Evolutionary conservation across 2,888 invertebrate species (phyloP).

Genomic region (Meghimatium bilineatum): DNA sequence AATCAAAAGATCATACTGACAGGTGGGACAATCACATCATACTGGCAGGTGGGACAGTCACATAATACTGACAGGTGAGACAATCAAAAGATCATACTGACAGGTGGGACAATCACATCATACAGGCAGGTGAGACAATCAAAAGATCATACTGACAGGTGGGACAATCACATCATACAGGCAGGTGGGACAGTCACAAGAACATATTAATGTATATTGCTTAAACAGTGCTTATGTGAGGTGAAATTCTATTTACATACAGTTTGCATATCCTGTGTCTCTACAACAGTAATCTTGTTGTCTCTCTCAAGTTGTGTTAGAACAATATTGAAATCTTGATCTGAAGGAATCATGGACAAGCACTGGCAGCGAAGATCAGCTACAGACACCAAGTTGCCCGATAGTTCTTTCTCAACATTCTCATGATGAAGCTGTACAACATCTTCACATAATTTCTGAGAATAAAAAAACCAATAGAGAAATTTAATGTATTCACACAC

Average conservation of each 20-base stretch:
- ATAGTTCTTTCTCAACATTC: conserved; percentile 41
- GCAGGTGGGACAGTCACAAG: too few relatives aligned
- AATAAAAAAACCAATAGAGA: neutral
- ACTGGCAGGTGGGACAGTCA: too few relatives aligned
- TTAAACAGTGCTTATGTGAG: neutral
- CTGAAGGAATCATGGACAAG: conserved; percentile 34
- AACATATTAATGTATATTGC: too few relatives aligned
- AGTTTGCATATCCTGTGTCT: conserved; percentile 45
- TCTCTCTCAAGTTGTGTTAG: conserved; percentile 51
- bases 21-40: too few relatives aligned
- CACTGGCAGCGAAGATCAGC: conserved; percentile 31
- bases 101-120: too few relatives aligned
- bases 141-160: too few relatives aligned
- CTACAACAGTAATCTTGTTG: conserved; percentile 42
- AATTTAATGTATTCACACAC: too few relatives aligned
- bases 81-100: too few relatives aligned
- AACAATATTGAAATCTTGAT: conserved; percentile 51
- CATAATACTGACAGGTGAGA: too few relatives aligned
- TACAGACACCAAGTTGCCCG: conserved; percentile 50
- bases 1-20: too few relatives aligned
- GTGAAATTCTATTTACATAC: conserved; percentile 42
- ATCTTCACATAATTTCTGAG: conserved; percentile 48
- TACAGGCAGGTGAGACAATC: too few relatives aligned
- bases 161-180: too few relatives aligned
- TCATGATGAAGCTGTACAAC: conserved; percentile 41